Conservation (phyloP, 2,888 invertebrate species). For the Tenthredo amoena region DNA sequence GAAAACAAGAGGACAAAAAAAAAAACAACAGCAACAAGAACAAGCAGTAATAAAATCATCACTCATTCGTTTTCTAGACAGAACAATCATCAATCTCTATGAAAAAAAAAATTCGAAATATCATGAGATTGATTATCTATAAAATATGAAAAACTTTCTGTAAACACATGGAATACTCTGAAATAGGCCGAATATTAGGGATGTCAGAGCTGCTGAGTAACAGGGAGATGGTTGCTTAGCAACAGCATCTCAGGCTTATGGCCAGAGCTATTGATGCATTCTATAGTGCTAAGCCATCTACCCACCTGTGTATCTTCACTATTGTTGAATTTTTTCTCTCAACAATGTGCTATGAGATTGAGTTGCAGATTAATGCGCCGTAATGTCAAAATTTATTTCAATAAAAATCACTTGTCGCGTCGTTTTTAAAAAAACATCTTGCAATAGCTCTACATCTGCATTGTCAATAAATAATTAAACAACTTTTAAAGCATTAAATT, state of each 20-base stretch:
- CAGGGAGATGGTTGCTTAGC: slow-evolving; percentile 72
- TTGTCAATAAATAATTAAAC: not conserved
- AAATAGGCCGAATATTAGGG: slow-evolving; percentile 48
- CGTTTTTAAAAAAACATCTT: too few species aligned
- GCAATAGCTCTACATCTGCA: not conserved
- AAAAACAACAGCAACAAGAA: not conserved
- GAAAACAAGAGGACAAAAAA: slow-evolving; percentile 16
- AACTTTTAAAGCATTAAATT: not conserved
- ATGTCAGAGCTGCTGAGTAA: slow-evolving; percentile 66
- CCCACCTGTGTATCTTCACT: slow-evolving; percentile 13
- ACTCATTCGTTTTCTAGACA: slow-evolving; percentile 50
- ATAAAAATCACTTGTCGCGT: not conserved
- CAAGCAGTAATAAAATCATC: not conserved
- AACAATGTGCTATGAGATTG: not conserved
- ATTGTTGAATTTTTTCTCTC: not conserved
- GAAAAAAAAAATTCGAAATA: not conserved
- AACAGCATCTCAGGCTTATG: slow-evolving; percentile 69
- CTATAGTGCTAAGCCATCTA: slow-evolving; percentile 20
- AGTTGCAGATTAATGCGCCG: not conserved
- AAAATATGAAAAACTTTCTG: not conserved
- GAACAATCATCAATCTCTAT: slow-evolving; percentile 46
- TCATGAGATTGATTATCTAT: not conserved
- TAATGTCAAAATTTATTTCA: not conserved
- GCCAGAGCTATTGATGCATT: slow-evolving; percentile 58
- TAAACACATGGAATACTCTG: slow-evolving; percentile 24